Percentiles rank a stretch among this genome's conserved stretches.
Conservation (phyloP, 2,113 vertebrate genomes). For the Psephotus haematonotus region DNA sequence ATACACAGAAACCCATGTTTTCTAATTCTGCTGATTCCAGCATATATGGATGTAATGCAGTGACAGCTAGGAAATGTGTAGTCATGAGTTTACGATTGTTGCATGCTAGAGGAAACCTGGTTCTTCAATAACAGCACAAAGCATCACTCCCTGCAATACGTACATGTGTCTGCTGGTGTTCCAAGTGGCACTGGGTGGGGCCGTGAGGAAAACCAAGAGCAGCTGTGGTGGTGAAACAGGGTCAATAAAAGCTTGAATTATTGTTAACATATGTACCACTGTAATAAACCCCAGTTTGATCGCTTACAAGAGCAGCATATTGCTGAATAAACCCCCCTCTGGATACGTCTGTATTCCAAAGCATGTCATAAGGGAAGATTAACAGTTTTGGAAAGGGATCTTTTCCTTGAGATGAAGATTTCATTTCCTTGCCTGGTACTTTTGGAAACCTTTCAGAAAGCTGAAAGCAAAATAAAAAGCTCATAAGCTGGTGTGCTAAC, state of each 20-base stretch:
- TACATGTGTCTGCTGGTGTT: slow-evolving; percentile 20
- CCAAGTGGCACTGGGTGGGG: slow-evolving; percentile 58
- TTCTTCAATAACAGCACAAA: not conserved
- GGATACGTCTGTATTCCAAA: slow-evolving; percentile 52
- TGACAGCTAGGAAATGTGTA: not conserved
- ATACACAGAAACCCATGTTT: not conserved
- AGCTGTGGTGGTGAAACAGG: slow-evolving; percentile 72
- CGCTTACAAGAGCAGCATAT: slow-evolving; percentile 14
- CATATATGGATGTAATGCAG: not conserved
- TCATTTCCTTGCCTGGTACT: slow-evolving; percentile 65
- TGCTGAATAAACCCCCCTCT: slow-evolving; percentile 43
- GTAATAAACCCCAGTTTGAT: slow-evolving; percentile 19
- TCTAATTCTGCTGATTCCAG: slow-evolving; percentile 38
- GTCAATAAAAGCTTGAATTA: slow-evolving; percentile 59
- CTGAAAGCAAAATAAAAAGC: not conserved
- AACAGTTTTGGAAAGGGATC: slow-evolving; percentile 56
- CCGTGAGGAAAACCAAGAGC: slow-evolving; percentile 64
- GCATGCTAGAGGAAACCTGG: not conserved
- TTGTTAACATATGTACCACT: slow-evolving; percentile 70
- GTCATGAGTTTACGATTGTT: not conserved
- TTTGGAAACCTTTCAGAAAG: slow-evolving; percentile 41
- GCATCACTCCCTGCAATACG: slow-evolving; percentile 25
- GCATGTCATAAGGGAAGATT: slow-evolving; percentile 62
- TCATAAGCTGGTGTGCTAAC: not conserved
- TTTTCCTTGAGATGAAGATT: slow-evolving; percentile 61